Evolutionary conservation across 2,888 invertebrate genomes (phyloP).

Genomic region (Sepiola atlantica): DNA sequence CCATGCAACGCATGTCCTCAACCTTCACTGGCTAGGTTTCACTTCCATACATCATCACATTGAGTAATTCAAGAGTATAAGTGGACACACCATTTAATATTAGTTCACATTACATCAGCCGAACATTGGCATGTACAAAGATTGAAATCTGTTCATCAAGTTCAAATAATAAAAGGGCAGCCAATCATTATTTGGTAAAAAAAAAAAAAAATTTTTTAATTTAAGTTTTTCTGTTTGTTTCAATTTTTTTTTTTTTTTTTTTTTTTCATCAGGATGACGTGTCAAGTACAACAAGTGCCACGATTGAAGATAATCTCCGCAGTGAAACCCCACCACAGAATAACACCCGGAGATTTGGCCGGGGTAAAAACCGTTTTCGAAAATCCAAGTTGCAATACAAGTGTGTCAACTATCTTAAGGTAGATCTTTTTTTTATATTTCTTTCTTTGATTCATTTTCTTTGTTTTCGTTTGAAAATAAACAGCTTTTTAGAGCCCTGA

Average conservation of each 20-base stretch:
- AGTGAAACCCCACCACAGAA: conserved; percentile 86
- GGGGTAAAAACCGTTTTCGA: conserved; percentile 78
- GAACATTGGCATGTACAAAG: not conserved
- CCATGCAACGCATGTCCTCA: no score
- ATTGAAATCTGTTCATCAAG: not conserved
- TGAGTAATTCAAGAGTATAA: no score
- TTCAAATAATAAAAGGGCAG: no score
- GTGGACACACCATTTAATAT: not conserved
- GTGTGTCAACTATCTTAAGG: conserved; percentile 78
- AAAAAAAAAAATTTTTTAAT: not conserved
- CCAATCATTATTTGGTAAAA: not conserved
- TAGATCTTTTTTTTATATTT: conserved; percentile 69
- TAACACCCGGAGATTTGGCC: conserved; percentile 69
- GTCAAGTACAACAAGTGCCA: conserved; percentile 87
- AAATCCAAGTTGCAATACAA: conserved; percentile 84
- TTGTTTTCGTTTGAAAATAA: conserved; percentile 81
- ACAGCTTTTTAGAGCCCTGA: no score
- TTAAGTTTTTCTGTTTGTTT: not conserved
- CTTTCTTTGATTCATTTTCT: not conserved
- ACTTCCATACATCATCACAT: no score
- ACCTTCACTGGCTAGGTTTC: no score
- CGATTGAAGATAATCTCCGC: conserved; percentile 86
- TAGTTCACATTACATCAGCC: not conserved
- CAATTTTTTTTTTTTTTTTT: not conserved
- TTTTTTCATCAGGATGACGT: conserved; percentile 81